A percentile compares a stretch with the other conserved stretches of the same genome.
Evolutionary conservation across 2,888 invertebrate species (phyloP).

Genomic region (Palloptera scutellata): DNA sequence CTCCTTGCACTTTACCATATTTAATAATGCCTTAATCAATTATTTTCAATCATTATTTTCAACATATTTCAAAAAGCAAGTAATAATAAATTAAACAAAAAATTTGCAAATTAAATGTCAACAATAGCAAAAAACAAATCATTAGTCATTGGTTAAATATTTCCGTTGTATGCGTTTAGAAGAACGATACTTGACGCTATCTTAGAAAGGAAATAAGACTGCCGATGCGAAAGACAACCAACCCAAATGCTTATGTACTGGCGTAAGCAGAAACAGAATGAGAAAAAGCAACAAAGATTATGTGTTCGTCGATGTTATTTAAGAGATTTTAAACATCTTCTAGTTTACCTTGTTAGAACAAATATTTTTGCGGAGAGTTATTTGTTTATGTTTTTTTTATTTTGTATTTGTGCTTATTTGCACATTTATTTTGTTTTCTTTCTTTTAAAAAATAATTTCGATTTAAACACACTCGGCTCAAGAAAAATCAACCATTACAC

Average conservation of each 20-base stretch:
- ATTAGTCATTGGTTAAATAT: slow-evolving; percentile 39
- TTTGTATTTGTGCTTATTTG: slow-evolving; percentile 19
- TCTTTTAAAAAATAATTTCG: not conserved
- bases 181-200: too few relatives aligned
- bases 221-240: too few relatives aligned
- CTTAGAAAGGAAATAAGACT: too few relatives aligned
- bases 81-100: slow-evolving; percentile 12
- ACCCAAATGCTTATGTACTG: too few relatives aligned
- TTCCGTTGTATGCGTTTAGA: slow-evolving; percentile 33
- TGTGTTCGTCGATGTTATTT: not conserved
- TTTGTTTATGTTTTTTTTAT: slow-evolving; percentile 8
- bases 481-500: slow-evolving; percentile 34
- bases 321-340: slow-evolving; percentile 24
- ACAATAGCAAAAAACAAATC: slow-evolving; percentile 33
- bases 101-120: slow-evolving; percentile 20
- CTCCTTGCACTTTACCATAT: too few relatives aligned
- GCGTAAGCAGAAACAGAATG: too few relatives aligned
- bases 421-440: slow-evolving; percentile 13
- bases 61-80: slow-evolving; percentile 23
- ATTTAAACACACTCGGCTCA: slow-evolving; percentile 19
- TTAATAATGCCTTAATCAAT: too few relatives aligned
- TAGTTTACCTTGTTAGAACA: not conserved
- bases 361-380: not conserved
- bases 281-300: too few relatives aligned
- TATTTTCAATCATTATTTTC: too few relatives aligned